A percentile compares a stretch with the other conserved stretches of the same genome.
phyloP scores from a whole-genome alignment of 2,113 vertebrate genomes.

The Isichthys henryi region DNA sequence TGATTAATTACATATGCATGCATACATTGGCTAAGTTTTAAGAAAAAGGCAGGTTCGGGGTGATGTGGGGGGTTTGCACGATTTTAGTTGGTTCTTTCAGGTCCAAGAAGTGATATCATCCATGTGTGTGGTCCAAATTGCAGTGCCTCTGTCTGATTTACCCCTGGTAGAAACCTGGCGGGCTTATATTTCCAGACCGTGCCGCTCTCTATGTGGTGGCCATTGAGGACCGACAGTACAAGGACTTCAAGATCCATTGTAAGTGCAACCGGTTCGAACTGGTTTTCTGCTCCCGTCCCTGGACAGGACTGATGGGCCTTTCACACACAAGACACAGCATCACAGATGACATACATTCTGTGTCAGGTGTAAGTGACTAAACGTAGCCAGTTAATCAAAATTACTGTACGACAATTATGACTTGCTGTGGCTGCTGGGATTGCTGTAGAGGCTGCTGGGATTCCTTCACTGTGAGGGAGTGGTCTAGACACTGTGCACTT shows the following conservation, averaged over 20 bases:
- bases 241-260: slow-evolving; percentile 99
- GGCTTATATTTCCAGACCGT: slow-evolving; percentile 96
- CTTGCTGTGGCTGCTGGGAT: no score
- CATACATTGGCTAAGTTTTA: background rate
- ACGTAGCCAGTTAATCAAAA: background rate
- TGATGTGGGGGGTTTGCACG: background rate
- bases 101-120: background rate
- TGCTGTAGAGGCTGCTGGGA: no score
- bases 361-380: background rate
- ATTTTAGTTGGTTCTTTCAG: background rate
- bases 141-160: background rate
- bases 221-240: slow-evolving; percentile 95
- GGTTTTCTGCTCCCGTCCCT: background rate
- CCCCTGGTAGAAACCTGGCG: slow-evolving; percentile 89
- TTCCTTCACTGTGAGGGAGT: no score
- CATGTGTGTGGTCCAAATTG: background rate
- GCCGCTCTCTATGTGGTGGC: slow-evolving; percentile 88
- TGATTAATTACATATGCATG: background rate
- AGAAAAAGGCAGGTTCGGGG: background rate
- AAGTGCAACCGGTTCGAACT: slow-evolving; percentile 50
- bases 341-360: background rate
- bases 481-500: no score
- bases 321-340: background rate
- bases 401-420: background rate
- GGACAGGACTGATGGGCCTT: background rate